Evolutionary conservation across 2,797 vertebrate species (phyloP).

Genomic region (Chiroxiphia lanceolata): DNA sequence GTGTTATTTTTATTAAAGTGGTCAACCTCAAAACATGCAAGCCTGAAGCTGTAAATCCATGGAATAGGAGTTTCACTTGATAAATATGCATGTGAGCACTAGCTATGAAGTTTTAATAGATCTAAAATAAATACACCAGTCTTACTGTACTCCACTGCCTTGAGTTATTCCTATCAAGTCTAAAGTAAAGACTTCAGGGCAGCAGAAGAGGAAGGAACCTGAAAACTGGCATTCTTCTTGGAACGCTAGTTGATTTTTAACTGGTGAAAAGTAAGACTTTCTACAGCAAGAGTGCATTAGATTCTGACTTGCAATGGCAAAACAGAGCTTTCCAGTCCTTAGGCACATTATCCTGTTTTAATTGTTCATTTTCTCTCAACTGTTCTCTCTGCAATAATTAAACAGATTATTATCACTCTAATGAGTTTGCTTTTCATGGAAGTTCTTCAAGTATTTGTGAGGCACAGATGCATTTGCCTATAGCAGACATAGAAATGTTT

Average conservation of each 20-base stretch:
- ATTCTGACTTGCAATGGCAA: not conserved
- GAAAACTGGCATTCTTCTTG: not conserved
- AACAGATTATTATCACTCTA: not conserved
- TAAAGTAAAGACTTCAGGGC: not conserved
- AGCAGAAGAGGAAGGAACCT: not conserved
- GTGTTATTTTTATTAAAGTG: not conserved
- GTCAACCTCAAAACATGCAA: not conserved
- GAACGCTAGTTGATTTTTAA: slow-evolving; percentile 43
- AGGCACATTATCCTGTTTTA: not conserved
- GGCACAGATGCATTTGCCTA: not conserved
- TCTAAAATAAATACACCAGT: not conserved
- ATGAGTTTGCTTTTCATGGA: not conserved
- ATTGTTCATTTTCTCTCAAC: not conserved
- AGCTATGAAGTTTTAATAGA: not conserved
- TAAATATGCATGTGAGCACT: not conserved
- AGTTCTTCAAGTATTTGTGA: not conserved
- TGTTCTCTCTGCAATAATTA: not conserved
- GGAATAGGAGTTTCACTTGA: not conserved
- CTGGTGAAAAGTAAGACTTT: not conserved
- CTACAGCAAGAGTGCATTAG: not conserved
- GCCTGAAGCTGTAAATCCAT: not conserved
- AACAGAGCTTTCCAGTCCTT: not conserved
- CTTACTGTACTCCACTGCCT: not conserved
- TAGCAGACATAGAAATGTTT: not conserved
- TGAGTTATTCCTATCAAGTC: not conserved